Base-by-base conservation (phyloP, 92 coral and sea anemone genomes). In the Umimayanthus chanpuru region DNA sequence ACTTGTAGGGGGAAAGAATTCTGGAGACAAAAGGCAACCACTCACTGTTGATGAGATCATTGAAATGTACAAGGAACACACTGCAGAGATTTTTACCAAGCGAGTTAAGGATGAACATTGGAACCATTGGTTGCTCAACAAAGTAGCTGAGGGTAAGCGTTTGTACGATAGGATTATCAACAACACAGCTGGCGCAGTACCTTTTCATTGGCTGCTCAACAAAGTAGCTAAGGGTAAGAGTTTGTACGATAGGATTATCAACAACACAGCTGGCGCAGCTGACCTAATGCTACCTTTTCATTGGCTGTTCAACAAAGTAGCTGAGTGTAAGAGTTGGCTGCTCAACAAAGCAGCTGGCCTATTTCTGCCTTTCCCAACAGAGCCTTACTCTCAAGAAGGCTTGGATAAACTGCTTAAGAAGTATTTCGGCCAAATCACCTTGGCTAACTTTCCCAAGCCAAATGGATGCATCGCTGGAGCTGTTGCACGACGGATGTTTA, bases 381-480 rank as follows among this genome's bases (percentile, higher is more conserved):
- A 58, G 55, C 81, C 89, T 12, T 86, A 86, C 75, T 73, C 73
- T 43, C 89, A 76, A 86, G 81, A 76, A 47, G 83, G 89, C 11
- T 58, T 71, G 29, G 30, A 74, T 38, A 58, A 71, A 4, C 0
- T 71, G 21, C 70, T 85, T 14, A 26, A 25, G 0, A 20, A 50
- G 6, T 55, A 73, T 39, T 85, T 85, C 32, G 82, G 56, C 18
- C 9, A 74, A 1, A 44, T 47, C 9, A 71, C 78, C 28, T 81
- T 85, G 20, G 72, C 53, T 36, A 38, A 68, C 11, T 85, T 85
- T 77, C 88, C 88, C 73, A 47, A 38, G 28, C 80, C 88, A 16
- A 39, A 53, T 44, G 79, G 79, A n/a, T 79, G 90, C 64, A 86
- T 88, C 7, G 88, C 88, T 12, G 90, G 90, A 28, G 90, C 90